Evolutionary conservation across 2,888 invertebrate genomes (phyloP), one percentile per base, ranked within the genome.

Genomic region (Phoenoteleia sp.): DNA sequence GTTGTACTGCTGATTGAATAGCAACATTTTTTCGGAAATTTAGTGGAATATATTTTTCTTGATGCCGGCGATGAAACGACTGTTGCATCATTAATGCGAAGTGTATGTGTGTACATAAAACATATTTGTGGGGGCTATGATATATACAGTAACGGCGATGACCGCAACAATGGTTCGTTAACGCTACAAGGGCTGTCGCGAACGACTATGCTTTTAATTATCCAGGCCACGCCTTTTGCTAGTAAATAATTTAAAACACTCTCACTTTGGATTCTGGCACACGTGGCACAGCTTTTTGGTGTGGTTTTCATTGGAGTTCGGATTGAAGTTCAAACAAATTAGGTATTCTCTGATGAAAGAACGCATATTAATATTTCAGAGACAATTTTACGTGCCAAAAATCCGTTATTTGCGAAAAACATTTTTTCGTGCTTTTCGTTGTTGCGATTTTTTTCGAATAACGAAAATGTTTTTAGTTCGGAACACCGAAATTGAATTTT

Each of bases 131-230:
- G 25, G 54, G 39, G 33, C 47, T 29, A 71, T 82, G 77, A 77
- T 67, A 67, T 67, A 72, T 47, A 77, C 60, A 77, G 72, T 77
- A 72, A 72, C 77, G 67, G 23, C 76, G 66, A 83, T 83, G 82
- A 77, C 77, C 82, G 82, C 82, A 77, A 83, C 82, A 83, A 83
- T 66, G 77, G 82, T 83, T 83, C 77, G 77, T 83, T 83, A 83
- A 72, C 82, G 72, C 52, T 77, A 77, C 60, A 77, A 72, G 77
- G 54, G 42, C 77, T 83, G 77, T 83, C 79, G 83, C 23, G 56
- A 67, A 79, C 83, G 77, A 62, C 83, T 74, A 83, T 83, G 83
- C 83, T 83, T 83, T 83, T 79, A 83, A 83, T 83, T 83, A 83
- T 72, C 77, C 25, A 60, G 27, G 62, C 74, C 83, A 83, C 77